Conservation (phyloP, 2,797 vertebrate species). For the Sus cebifrons region DNA sequence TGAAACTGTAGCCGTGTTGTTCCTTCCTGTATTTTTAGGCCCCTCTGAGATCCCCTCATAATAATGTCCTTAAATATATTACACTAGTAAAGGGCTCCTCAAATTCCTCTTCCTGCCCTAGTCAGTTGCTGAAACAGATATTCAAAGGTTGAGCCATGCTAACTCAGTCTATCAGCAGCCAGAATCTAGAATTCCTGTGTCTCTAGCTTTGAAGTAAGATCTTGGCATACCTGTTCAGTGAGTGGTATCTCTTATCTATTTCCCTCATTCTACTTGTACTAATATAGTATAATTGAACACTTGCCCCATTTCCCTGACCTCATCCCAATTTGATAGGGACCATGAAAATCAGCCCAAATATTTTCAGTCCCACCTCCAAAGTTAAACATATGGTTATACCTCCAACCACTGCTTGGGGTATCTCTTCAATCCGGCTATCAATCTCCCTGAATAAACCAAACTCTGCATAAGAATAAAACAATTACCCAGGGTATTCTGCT, state of each 20-base stretch:
- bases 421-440: neutral
- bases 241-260: neutral
- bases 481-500: neutral
- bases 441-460: neutral
- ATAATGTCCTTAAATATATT: neutral
- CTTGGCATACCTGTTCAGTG: neutral
- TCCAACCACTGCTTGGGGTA: neutral
- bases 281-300: neutral
- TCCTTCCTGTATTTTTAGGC: neutral
- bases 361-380: neutral
- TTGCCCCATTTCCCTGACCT: neutral
- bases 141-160: neutral
- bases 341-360: neutral
- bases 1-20: neutral
- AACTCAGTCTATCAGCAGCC: neutral
- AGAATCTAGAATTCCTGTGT: neutral
- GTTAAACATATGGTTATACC: neutral
- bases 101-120: neutral
- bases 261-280: neutral
- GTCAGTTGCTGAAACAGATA: neutral
- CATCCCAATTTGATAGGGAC: neutral
- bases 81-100: neutral
- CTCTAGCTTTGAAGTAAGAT: neutral
- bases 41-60: neutral
- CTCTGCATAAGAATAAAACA: conserved; percentile 2